Evolutionary conservation across 2,888 invertebrate genomes (phyloP).

Genomic region (Ormyrus labotus): DNA sequence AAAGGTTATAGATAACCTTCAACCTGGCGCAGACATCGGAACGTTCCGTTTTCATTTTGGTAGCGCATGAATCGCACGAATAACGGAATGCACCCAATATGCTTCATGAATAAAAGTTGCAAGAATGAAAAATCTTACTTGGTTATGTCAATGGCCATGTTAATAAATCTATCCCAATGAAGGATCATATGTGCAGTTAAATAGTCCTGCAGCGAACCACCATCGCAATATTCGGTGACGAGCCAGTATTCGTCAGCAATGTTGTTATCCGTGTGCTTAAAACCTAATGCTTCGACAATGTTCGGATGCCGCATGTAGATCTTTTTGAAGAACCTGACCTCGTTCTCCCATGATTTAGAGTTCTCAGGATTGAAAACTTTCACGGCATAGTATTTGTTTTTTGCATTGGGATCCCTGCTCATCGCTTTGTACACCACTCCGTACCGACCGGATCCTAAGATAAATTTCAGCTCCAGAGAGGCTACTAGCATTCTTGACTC

Average conservation of each 20-base stretch:
- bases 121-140: slow-evolving; percentile 68
- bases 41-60: no score
- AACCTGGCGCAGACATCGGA: no score
- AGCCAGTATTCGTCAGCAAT: slow-evolving; percentile 94
- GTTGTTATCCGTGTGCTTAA: slow-evolving; percentile 91
- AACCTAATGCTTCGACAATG: slow-evolving; percentile 91
- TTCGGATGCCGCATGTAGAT: slow-evolving; percentile 95
- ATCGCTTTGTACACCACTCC: no score
- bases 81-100: no score
- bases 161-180: slow-evolving; percentile 90
- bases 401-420: background rate
- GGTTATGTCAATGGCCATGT: slow-evolving; percentile 91
- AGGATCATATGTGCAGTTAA: slow-evolving; percentile 89
- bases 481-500: no score
- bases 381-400: slow-evolving; percentile 81
- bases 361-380: slow-evolving; percentile 96
- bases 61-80: no score
- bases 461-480: no score
- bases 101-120: background rate
- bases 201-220: slow-evolving; percentile 95
- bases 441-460: no score
- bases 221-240: slow-evolving; percentile 94
- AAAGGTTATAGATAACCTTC: no score
- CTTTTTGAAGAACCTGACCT: slow-evolving; percentile 93
- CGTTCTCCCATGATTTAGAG: slow-evolving; percentile 94